Evolutionary conservation across 1,140 invertebrate species (phyloP).

Genomic region (Lanistes nyassanus): DNA sequence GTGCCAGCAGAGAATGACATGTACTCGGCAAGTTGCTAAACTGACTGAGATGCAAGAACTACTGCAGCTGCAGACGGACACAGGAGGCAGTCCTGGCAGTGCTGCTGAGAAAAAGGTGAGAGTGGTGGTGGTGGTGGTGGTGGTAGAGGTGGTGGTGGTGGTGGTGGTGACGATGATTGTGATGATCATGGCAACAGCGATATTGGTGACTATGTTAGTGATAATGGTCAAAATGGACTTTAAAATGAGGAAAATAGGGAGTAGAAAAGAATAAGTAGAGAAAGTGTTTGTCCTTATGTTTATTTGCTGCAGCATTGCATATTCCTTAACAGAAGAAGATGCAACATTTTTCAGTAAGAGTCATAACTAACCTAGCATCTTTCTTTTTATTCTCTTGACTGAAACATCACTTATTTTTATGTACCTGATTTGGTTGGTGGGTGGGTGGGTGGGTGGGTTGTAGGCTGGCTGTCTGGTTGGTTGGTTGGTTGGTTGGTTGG

Average conservation of each 20-base stretch:
- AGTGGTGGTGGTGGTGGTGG: background rate
- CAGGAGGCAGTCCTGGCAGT: slow-evolving; percentile 34
- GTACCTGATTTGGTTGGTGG: too few species aligned
- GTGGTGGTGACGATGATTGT: too few species aligned
- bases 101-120: slow-evolving; percentile 54
- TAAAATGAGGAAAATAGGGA: background rate
- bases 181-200: background rate
- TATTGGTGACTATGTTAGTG: background rate
- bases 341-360: too few species aligned
- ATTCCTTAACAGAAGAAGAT: too few species aligned
- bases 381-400: too few species aligned
- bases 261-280: background rate
- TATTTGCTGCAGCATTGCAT: too few species aligned
- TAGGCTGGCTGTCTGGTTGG: too few species aligned
- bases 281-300: background rate
- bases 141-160: too few species aligned
- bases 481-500: too few species aligned
- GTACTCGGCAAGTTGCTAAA: slow-evolving; percentile 42
- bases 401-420: too few species aligned
- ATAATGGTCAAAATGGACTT: background rate
- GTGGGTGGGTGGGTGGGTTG: too few species aligned
- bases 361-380: too few species aligned
- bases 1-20: slow-evolving; percentile 32
- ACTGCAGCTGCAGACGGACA: slow-evolving; percentile 56
- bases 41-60: slow-evolving; percentile 56